A percentile compares a stretch with the other conserved stretches of the same genome.
Evolutionary conservation across 2,113 vertebrate genomes (phyloP).

Genomic region (Camelus dromedarius): DNA sequence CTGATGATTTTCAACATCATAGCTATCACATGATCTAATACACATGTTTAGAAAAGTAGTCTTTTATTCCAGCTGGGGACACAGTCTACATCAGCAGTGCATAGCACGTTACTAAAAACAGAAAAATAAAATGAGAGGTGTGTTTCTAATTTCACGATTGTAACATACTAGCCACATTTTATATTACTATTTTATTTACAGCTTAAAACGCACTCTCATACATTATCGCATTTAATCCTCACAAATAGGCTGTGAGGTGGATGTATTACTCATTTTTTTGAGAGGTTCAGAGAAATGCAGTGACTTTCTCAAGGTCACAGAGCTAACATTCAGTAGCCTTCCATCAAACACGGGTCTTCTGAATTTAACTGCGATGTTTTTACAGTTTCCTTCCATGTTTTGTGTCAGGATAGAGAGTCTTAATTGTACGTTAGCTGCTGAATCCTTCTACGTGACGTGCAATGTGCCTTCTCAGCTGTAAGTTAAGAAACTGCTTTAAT

Average conservation of each 20-base stretch:
- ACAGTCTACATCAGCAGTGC: not conserved
- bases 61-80: not conserved
- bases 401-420: not conserved
- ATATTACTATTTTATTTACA: slow-evolving; percentile 36
- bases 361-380: not conserved
- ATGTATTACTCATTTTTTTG: not conserved
- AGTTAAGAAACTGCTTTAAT: not conserved
- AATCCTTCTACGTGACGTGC: not conserved
- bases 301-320: not conserved
- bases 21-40: not conserved
- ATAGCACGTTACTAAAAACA: slow-evolving; percentile 2
- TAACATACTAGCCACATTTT: slow-evolving; percentile 40
- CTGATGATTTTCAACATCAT: not conserved
- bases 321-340: not conserved
- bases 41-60: slow-evolving; percentile 13
- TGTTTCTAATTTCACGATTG: slow-evolving; percentile 61
- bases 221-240: not conserved
- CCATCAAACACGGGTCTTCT: not conserved
- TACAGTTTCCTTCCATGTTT: not conserved
- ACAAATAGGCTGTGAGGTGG: not conserved
- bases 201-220: not conserved
- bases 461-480: not conserved
- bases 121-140: slow-evolving; percentile 3
- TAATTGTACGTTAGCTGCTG: not conserved
- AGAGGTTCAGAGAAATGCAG: not conserved